Base-by-base conservation (phyloP, 2,888 invertebrate species). In the Hirtodrosophila cameraria region DNA sequence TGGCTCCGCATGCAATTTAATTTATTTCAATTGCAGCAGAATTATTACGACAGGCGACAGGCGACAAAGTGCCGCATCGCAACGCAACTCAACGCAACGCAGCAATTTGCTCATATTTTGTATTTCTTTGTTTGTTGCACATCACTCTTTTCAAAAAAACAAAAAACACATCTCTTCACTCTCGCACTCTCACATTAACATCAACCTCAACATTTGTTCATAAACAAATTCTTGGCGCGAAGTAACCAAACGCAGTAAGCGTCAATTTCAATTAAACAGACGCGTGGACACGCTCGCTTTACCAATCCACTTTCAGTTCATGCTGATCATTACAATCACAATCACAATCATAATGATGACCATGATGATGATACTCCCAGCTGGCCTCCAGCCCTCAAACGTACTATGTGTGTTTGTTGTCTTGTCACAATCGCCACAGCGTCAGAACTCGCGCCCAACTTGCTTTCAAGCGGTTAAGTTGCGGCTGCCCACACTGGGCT, bases 211-310 rank as follows among this genome's bases (percentile, higher is more conserved):
- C n/a, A 74, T 59, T 67, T 71, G 75, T 77, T 68, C 68, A 75
- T 82, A 82, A 86, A 86, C 84, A 82, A 84, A 72, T 66, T 75
- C 59, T 50, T 42, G 54, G 69, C 60, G 68, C 62, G 63, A 68
- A 55, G 63, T 65, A 85, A 73, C 54, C 65, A 60, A 83, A 71
- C 42, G 59, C 63, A 68, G 73, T 65, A 59, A 69, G 82, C 79
- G 83, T 79, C 86, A 79, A 81, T 86, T 84, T 81, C 86, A 86
- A 86, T 86, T 76, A 84, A 86, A 71, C 83, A 86, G 86, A 86
- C 79, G 62, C 76, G 66, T 54, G 66, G 61, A 54, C 36, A 7
- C 23, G 1, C n/a, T n/a, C n/a, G n/a, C n/a, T n/a, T n/a, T n/a
- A 23, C 2, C 23, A 23, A 8, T 8, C 23, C 23, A 8, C 8